Conservation (phyloP, 2,113 vertebrate genomes). For the Misgurnus anguillicaudatus region DNA sequence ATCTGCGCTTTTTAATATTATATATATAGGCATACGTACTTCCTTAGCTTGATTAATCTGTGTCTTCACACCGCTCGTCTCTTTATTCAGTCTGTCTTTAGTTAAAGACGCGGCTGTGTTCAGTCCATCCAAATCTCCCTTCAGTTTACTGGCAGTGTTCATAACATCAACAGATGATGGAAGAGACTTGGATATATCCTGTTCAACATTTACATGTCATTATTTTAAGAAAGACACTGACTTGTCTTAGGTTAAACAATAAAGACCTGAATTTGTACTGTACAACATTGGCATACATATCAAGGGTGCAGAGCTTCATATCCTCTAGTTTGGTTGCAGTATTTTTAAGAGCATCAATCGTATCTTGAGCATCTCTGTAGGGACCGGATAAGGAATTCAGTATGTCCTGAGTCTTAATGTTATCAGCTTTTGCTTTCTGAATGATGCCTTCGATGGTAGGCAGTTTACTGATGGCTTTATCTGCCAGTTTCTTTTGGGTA, state of each 20-base stretch:
- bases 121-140: slow-evolving; percentile 42
- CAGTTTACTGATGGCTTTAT: slow-evolving; percentile 81
- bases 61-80: slow-evolving; percentile 23
- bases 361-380: slow-evolving; percentile 58
- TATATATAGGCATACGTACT: slow-evolving; percentile 53
- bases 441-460: slow-evolving; percentile 76
- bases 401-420: slow-evolving; percentile 59
- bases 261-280: background rate
- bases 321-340: slow-evolving; percentile 77
- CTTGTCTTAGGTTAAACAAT: background rate
- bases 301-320: slow-evolving; percentile 49
- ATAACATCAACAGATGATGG: slow-evolving; percentile 27
- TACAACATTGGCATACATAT: background rate
- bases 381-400: slow-evolving; percentile 64
- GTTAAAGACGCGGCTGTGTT: background rate
- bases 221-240: background rate
- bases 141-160: slow-evolving; percentile 50
- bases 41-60: slow-evolving; percentile 48
- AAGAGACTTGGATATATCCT: slow-evolving; percentile 55
- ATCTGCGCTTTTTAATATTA: background rate
- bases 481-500: slow-evolving; percentile 71
- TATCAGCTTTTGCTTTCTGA: slow-evolving; percentile 70
- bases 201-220: background rate
- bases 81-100: background rate
- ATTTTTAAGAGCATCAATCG: slow-evolving; percentile 59